phyloP scores from a whole-genome alignment of 2,797 vertebrate species.

The Siniperca scherzeri region DNA sequence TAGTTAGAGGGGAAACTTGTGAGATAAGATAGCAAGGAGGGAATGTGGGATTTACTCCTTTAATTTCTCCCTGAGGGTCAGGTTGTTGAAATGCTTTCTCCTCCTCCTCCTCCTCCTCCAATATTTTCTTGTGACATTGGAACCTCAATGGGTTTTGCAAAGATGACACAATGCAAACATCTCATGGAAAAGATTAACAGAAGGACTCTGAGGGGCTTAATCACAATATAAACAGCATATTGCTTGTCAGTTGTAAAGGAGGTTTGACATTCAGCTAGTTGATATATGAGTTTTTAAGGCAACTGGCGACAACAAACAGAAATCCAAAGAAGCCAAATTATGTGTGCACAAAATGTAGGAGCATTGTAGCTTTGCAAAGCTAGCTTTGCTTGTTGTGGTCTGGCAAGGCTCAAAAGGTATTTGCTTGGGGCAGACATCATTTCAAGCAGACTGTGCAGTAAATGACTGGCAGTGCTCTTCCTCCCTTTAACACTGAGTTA shows the following conservation, averaged over 20 bases:
- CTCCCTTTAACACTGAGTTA: conserved; percentile 23
- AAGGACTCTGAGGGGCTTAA: background rate
- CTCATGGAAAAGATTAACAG: background rate
- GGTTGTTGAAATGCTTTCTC: conserved; percentile 26
- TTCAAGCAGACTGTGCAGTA: conserved; percentile 7
- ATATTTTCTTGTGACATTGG: conserved; percentile 16
- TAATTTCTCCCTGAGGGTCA: conserved; percentile 45
- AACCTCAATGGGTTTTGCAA: conserved; percentile 21
- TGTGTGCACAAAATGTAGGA: background rate
- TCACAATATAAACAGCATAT: background rate
- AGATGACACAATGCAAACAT: conserved; percentile 9
- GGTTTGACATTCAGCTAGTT: background rate
- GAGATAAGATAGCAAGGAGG: conserved; percentile 39
- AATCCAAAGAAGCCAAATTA: conserved; percentile 2
- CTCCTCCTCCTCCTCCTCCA: conserved; percentile 14
- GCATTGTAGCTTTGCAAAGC: conserved; percentile 10
- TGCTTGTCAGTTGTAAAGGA: conserved; percentile 5
- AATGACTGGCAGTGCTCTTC: conserved; percentile 7
- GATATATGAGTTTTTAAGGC: conserved; percentile 5
- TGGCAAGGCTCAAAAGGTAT: conserved; percentile 11
- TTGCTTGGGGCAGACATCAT: conserved; percentile 16
- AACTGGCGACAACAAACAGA: background rate
- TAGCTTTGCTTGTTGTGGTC: conserved; percentile 6
- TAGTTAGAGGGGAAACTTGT: conserved; percentile 35
- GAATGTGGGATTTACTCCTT: conserved; percentile 47